Evolutionary conservation across 2,113 vertebrate species (phyloP).

Genomic region (Pollimyrus isidori): DNA sequence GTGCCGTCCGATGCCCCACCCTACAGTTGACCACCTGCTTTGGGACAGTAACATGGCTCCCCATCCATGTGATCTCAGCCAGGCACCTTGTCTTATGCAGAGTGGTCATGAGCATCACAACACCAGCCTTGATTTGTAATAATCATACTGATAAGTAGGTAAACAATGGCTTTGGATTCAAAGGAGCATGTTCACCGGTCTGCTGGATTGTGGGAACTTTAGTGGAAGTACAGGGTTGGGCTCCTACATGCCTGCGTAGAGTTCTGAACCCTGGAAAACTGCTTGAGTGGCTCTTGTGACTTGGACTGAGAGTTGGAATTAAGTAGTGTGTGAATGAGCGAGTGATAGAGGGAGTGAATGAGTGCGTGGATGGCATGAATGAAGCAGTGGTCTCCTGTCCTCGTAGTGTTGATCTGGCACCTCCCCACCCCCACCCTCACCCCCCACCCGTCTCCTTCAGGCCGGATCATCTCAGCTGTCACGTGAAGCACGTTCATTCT

Average conservation of each 20-base stretch:
- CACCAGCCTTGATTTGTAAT: not conserved
- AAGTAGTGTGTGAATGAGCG: not conserved
- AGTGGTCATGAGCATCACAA: not conserved
- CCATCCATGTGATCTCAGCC: not conserved
- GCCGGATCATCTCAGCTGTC: constrained; percentile 86
- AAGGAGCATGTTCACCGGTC: not conserved
- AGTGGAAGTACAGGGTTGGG: not conserved
- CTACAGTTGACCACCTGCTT: not conserved
- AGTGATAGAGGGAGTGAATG: not conserved
- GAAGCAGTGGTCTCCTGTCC: not conserved
- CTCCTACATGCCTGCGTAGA: not conserved
- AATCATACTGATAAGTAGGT: not conserved
- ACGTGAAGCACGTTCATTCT: constrained; percentile 95
- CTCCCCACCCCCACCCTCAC: constrained; percentile 41
- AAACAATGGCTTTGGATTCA: not conserved
- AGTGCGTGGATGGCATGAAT: not conserved
- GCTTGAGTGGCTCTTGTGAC: not conserved
- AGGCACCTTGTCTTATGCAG: not conserved
- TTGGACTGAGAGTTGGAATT: not conserved
- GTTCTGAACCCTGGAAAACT: not conserved
- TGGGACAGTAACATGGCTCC: not conserved
- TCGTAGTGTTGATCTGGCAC: not conserved
- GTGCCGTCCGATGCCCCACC: not conserved
- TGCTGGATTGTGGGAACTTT: not conserved
- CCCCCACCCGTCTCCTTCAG: constrained; percentile 50